Evolutionary conservation across 2,888 invertebrate species (phyloP), one percentile per base, ranked within the genome.

Genomic region (Aporophyla nigra): DNA sequence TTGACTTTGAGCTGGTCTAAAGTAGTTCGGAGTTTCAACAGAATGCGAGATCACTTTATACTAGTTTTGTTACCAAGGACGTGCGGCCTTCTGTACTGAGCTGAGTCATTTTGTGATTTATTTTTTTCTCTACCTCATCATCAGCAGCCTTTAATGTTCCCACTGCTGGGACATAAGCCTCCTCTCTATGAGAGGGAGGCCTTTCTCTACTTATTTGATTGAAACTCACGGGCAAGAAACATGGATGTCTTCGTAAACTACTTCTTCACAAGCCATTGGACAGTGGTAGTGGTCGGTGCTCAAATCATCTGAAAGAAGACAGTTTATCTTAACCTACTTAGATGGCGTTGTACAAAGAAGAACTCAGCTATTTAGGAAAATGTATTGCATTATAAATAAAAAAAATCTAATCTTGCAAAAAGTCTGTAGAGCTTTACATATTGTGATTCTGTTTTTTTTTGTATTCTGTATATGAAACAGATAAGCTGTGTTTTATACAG

Each of bases 231-330:
- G 93, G 86, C 96, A 95, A 85, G 93, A 94, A 58, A 95, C 92
- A 67, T 96, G 92, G 33, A 97, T 94, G 2, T 97, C 91, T 86
- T 96, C 97, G 86, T 97, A 97, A 77, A 95, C 95, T 1, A 97
- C 96, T 87, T 97, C 97, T 56, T 97, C 96, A 83, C 97, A 98
- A 27, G 97, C 97, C 89, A 97, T 97, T 2, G 97, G 95, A 86
- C 97, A 98, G 68, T 96, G 93, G 85, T 97, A 97, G 51, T 94
- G 93, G 0, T 84, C 81, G 5, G 71, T 87, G 7, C 68, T 76
- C 43, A 83, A 62, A 27, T 73, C 62, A 59, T 86, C 88, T 87
- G 59, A 46, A 71, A 74, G 21, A 59, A 49, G 2, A 66, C 49
- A 66, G 5, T 62, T 62, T n/a, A 16, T 16, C 14, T n/a, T 14